Evolutionary conservation across 2,797 vertebrate genomes (phyloP).

Genomic region (Onychomys torridus): DNA sequence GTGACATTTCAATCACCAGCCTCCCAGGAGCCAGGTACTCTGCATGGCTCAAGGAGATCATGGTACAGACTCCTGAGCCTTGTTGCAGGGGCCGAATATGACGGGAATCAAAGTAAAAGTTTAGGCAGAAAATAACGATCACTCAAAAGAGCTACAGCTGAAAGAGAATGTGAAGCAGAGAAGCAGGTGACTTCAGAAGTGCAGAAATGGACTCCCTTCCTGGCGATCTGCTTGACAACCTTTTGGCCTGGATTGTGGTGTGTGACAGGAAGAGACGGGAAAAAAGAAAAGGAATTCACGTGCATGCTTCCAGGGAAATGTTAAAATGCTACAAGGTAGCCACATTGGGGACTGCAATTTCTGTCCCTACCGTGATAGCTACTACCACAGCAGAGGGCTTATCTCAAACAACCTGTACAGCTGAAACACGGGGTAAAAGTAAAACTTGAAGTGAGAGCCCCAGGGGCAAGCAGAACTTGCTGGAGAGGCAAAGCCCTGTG

Average conservation of each 20-base stretch:
- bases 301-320: background rate
- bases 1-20: background rate
- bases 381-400: background rate
- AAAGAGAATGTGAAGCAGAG: background rate
- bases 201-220: no score
- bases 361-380: background rate
- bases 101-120: background rate
- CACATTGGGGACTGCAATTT: rapidly evolving
- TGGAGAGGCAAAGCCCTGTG: slow-evolving; percentile 25
- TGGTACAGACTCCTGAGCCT: background rate
- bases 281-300: background rate
- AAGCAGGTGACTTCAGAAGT: background rate
- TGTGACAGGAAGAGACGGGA: no score
- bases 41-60: background rate
- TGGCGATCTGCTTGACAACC: background rate
- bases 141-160: background rate
- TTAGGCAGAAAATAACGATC: background rate
- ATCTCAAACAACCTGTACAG: slow-evolving; percentile 39
- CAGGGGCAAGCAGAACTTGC: slow-evolving; percentile 61
- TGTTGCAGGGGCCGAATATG: background rate
- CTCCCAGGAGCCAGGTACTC: background rate
- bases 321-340: background rate
- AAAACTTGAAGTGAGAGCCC: slow-evolving; percentile 74
- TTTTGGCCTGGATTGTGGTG: rapidly evolving
- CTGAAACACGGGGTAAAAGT: slow-evolving; percentile 64